These are phyloP conservation scores for Neoscelio sp. DNA, from an alignment of 2,888 invertebrate genomes.

Conservation along the genomic window DNA sequence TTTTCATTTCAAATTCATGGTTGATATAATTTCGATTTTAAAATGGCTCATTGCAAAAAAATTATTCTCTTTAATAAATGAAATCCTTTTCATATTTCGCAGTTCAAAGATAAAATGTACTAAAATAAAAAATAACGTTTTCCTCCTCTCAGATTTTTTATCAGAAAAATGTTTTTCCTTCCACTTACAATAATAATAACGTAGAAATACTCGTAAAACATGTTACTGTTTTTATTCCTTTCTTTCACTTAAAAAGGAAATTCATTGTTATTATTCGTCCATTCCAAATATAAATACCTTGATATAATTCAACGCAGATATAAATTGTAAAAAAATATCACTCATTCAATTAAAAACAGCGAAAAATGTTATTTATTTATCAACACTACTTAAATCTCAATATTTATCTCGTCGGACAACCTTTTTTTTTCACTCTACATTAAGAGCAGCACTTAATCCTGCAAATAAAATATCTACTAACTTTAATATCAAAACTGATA, in stretches of 20 bases:
- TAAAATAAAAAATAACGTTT: constrained; percentile 9
- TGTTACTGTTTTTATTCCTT: constrained; percentile 9
- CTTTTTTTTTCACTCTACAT: constrained; percentile 42
- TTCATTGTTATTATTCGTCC: constrained; percentile 29
- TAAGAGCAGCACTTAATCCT: constrained; percentile 39
- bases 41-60: not conserved
- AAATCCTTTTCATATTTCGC: constrained; percentile 17
- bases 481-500: constrained; percentile 28
- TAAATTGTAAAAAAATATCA: constrained; percentile 34
- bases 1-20: constrained; percentile 3
- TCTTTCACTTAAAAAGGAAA: constrained; percentile 23
- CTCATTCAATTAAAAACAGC: constrained; percentile 52
- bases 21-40: constrained; percentile 2
- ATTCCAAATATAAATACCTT: constrained; percentile 15
- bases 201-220: constrained; percentile 5
- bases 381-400: constrained; percentile 45
- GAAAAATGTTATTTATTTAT: constrained; percentile 52
- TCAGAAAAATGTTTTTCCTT: constrained; percentile 1
- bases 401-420: constrained; percentile 50
- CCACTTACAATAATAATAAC: constrained; percentile 11
- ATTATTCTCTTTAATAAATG: constrained; percentile 22
- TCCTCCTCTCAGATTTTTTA: constrained; percentile 1
- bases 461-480: constrained; percentile 41
- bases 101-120: constrained; percentile 16
- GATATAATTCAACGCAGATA: constrained; percentile 34